Base-by-base conservation (phyloP, 2,888 invertebrate genomes). In the Automeris io region DNA sequence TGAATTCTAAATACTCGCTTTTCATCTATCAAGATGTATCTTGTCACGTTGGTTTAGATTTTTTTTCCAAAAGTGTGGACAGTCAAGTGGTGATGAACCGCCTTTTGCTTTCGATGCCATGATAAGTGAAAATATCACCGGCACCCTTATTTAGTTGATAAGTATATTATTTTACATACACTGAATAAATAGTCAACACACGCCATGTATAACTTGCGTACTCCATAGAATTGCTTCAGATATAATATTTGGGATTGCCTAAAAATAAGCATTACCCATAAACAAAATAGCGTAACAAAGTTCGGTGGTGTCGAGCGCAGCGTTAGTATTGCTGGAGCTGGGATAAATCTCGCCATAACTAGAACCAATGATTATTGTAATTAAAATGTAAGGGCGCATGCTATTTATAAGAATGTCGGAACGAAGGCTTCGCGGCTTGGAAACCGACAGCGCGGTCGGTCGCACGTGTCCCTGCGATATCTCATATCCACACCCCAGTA, bases 311-410 rank as follows among this genome's bases (percentile, higher is more conserved):
- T 11, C 29, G 34, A 39, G 33, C 46, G 39, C 36, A 21, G 40
- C 46, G 49, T 50, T n/a, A n/a, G n/a, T n/a, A n/a, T n/a, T 48
- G 57, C 51, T 63, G 56, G 57, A 78, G 80, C 81, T 80, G 73
- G 80, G 58, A 62, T 61, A 58, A 68, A 79, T 79, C 83, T 70
- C 65, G 81, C 74, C 65, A 34, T 70, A 82, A 81, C 83, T 80
- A 78, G 83, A 72, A 72, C 49, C 51, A 66, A 60, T 69, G 64
- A 78, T 74, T 74, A 67, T 57, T 61, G 61, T 75, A 70, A 82
- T 79, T 81, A 78, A 73, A 41, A 37, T 43, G 49, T 74, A 71
- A 77, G 78, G 78, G 76, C 71, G 74, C 54, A 46, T 55, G 39
- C 41, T 53, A 57, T 65, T 66, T 80, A 77, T 75, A 78, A 69